Base-by-base conservation (phyloP, 2,113 vertebrate species). In the Caloenas nicobarica region DNA sequence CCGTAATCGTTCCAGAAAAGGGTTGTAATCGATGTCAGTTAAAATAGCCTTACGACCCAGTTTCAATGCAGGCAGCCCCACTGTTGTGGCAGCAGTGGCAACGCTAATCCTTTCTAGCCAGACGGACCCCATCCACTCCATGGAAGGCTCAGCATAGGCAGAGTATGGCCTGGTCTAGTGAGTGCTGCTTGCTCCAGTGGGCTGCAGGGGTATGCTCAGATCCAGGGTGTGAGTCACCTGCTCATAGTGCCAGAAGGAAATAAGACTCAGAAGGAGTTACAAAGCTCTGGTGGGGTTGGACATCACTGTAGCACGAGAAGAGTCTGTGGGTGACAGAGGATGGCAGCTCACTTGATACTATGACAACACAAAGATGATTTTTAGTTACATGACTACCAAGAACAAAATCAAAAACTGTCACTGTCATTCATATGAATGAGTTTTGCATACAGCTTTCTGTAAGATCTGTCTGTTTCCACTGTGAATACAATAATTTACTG, bases 51-150 rank as follows among this genome's bases (percentile, higher is more conserved):
- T 31, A 42, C 17, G 31, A 46, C 5, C 10, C 38, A 9, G 29
- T 56, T 70, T 50, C 23, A 42, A 3, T 8, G 26, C 66, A 68
- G 40, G 46, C 14, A 92, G 51, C 40, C 19, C 24, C 61, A 18
- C 19, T 51, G 12, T 9, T 7, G 2, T 0, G 18, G n/a, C 3
- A 4, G 7, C 24, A 50, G 60, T 7, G n/a, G 50, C 24, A 77
- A 22, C 16, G n/a, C 24, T 26, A 31, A 21, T 12, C 17, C 7
- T 57, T 33, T 64, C 22, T 10, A 57, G 31, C 9, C 2, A 1
- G 13, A 10, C 10, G 12, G 34, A 16, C 38, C 13, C 33, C 0
- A 0, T 29, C 11, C 31, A 13, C 31, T 50, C 40, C 16, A 1
- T 0, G 3, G 46, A 68, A 34, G 44, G 29, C 34, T 69, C 22